Evolutionary conservation across 2,797 vertebrate genomes (phyloP).

Genomic region (Botia almorhae): DNA sequence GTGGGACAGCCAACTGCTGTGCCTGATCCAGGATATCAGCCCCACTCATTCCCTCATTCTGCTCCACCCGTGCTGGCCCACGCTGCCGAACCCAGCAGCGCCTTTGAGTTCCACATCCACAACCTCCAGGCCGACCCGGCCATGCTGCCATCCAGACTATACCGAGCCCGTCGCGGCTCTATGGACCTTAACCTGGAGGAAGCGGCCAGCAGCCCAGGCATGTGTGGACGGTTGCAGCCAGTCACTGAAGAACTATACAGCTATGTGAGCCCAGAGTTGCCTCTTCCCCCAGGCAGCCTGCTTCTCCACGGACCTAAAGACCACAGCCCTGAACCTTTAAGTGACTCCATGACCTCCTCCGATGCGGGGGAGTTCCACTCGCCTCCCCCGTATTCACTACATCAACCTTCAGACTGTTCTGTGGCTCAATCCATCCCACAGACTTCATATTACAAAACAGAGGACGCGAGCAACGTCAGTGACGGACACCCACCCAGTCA

Average conservation of each 20-base stretch:
- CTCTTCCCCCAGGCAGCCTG: constrained; percentile 82
- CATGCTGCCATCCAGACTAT: constrained; percentile 77
- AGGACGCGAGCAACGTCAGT: constrained; percentile 36
- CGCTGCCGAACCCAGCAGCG: constrained; percentile 72
- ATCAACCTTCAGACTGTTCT: constrained; percentile 67
- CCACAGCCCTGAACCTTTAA: constrained; percentile 91
- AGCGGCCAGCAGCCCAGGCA: constrained; percentile 69
- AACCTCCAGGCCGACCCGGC: constrained; percentile 76
- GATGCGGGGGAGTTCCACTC: constrained; percentile 92
- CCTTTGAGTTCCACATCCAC: constrained; percentile 92
- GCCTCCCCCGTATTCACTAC: constrained; percentile 83
- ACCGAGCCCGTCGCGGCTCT: constrained; percentile 84
- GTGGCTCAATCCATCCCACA: constrained; percentile 80
- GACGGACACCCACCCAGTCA: constrained; percentile 85
- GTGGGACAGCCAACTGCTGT: constrained; percentile 65
- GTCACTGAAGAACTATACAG: constrained; percentile 91
- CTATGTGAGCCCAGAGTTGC: constrained; percentile 82
- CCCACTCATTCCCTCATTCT: constrained; percentile 86
- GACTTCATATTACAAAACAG: constrained; percentile 67
- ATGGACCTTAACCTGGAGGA: constrained; percentile 90
- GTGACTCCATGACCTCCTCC: constrained; percentile 93
- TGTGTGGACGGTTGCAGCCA: constrained; percentile 88
- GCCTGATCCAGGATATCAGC: constrained; percentile 77
- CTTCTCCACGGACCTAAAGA: constrained; percentile 82
- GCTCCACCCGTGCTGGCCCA: constrained; percentile 86